Percentiles rank a stretch among this genome's conserved stretches.
Evolutionary conservation across 2,113 vertebrate genomes (phyloP).

Genomic region (Uria aalge): DNA sequence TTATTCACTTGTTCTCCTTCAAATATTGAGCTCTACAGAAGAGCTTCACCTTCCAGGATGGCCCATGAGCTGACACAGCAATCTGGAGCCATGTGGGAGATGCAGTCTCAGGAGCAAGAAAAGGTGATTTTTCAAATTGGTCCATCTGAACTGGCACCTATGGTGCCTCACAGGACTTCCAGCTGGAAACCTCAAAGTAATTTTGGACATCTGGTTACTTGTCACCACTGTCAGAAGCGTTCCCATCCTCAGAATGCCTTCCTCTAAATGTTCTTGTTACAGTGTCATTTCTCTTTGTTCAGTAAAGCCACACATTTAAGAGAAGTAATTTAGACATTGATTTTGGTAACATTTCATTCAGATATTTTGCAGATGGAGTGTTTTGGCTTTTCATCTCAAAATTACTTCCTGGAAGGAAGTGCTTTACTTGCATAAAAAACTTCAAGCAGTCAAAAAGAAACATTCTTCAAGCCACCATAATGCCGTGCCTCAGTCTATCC

Average conservation of each 20-base stretch:
- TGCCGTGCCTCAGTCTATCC: not conserved
- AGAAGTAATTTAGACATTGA: not conserved
- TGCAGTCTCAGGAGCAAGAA: not conserved
- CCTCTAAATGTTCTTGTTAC: not conserved
- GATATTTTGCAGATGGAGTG: not conserved
- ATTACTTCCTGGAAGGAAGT: not conserved
- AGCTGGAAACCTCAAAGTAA: not conserved
- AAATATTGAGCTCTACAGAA: not conserved
- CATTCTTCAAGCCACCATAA: not conserved
- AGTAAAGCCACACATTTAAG: not conserved
- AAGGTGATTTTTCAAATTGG: not conserved
- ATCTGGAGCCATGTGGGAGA: not conserved
- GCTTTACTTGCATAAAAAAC: not conserved
- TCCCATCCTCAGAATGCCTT: not conserved
- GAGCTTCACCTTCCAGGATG: not conserved
- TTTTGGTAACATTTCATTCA: not conserved
- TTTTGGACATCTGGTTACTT: not conserved
- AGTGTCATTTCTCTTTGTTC: not conserved
- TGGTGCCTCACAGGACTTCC: not conserved
- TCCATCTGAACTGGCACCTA: not conserved
- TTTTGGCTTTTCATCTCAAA: not conserved
- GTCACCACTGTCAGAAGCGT: not conserved
- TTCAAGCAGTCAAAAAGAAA: not conserved
- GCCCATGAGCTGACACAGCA: not conserved
- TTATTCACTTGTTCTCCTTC: not conserved